Conservation (phyloP, 2,797 vertebrate species). For the Aselliscus stoliczkanus region DNA sequence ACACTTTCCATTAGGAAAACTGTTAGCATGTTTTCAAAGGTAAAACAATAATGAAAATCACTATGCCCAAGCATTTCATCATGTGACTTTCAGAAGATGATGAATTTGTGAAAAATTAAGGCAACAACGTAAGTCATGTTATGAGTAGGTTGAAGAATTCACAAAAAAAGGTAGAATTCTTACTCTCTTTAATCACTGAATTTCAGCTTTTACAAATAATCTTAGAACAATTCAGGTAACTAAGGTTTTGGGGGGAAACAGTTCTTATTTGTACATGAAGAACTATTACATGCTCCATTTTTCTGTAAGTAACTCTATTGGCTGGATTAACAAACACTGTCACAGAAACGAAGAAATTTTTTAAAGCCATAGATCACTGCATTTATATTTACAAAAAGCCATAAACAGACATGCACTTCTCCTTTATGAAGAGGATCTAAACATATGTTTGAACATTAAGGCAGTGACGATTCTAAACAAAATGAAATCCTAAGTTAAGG, state of each 20-base stretch:
- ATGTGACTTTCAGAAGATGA: background rate
- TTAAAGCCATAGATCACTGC: conserved; percentile 61
- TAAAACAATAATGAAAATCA: conserved; percentile 19
- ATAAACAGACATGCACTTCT: conserved; percentile 63
- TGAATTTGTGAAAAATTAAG: background rate
- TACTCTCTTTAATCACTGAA: conserved; percentile 64
- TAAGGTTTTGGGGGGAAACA: background rate
- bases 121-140: background rate
- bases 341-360: conserved; percentile 36
- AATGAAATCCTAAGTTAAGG: conserved; percentile 73
- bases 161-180: conserved; percentile 50
- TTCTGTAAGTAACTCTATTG: conserved; percentile 44
- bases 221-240: conserved; percentile 40
- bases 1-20: background rate
- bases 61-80: background rate
- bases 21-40: background rate
- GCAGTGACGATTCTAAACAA: conserved; percentile 65
- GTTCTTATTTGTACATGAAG: conserved; percentile 39
- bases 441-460: conserved; percentile 66
- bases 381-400: conserved; percentile 64
- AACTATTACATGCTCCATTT: conserved; percentile 65
- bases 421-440: conserved; percentile 35
- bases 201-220: conserved; percentile 60
- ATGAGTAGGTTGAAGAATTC: conserved; percentile 1
- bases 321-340: conserved; percentile 34